These are phyloP conservation scores for Philhelius pedissequus DNA, from an alignment of 2,888 invertebrate genomes.

Conservation along the genomic window DNA sequence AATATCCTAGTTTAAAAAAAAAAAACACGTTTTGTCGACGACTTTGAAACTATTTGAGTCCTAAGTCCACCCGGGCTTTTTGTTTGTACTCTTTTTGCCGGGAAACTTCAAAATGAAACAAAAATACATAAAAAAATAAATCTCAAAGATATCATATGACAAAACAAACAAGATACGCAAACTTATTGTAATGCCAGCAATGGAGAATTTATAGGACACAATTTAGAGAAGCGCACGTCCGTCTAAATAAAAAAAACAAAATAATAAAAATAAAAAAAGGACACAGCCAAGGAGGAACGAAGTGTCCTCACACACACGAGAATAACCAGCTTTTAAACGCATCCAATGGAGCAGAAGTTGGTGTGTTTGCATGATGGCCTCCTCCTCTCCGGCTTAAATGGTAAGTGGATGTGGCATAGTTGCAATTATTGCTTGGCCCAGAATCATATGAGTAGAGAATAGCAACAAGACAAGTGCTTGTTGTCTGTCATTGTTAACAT, in stretches of 20 bases:
- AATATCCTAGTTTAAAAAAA: conserved; percentile 14
- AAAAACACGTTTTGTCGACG: conserved; percentile 5
- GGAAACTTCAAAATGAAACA: not conserved
- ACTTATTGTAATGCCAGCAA: conserved; percentile 63
- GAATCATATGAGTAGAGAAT: conserved; percentile 32
- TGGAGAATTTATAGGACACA: conserved; percentile 52
- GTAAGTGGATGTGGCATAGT: conserved; percentile 54
- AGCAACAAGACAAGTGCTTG: conserved; percentile 60
- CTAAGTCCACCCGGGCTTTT: conserved; percentile 26
- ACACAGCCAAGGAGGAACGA: conserved; percentile 11
- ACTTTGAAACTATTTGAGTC: conserved; percentile 41
- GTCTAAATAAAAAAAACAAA: conserved; percentile 4
- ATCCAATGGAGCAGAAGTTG: conserved; percentile 47
- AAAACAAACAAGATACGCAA: conserved; percentile 58
- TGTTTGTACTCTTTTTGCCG: conserved; percentile 32
- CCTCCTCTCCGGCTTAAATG: conserved; percentile 17
- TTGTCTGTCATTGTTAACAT: conserved; percentile 62
- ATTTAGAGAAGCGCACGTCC: conserved; percentile 24
- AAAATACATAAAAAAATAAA: conserved; percentile 9
- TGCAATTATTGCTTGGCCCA: conserved; percentile 62
- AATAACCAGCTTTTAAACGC: conserved; percentile 30
- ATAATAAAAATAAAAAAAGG: conserved; percentile 3
- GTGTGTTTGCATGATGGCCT: not conserved
- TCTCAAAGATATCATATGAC: conserved; percentile 56
- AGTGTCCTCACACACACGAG: conserved; percentile 17